These are phyloP conservation scores for Zaprionus inermis DNA, from an alignment of 1,140 invertebrate genomes.

Conservation along the genomic window DNA sequence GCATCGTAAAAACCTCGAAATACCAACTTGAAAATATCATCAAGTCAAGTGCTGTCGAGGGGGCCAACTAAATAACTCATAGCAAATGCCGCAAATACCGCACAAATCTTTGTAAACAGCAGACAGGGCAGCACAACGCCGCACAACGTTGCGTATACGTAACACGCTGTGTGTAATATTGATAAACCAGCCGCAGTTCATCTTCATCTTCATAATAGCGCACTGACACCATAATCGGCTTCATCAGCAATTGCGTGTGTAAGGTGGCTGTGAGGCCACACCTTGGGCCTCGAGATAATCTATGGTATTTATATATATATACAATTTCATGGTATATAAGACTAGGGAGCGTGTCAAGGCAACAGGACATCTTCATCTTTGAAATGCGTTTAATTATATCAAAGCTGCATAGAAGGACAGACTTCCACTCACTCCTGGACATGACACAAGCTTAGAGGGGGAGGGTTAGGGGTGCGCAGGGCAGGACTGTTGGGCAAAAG, in stretches of 20 bases:
- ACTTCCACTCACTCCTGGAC: slow-evolving; percentile 17
- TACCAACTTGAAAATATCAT: slow-evolving; percentile 44
- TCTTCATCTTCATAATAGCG: slow-evolving; percentile 63
- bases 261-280: slow-evolving; percentile 39
- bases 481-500: not conserved
- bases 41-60: slow-evolving; percentile 35
- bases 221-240: slow-evolving; percentile 64
- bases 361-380: slow-evolving; percentile 75
- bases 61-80: slow-evolving; percentile 66
- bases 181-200: slow-evolving; percentile 68
- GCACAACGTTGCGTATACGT: slow-evolving; percentile 40
- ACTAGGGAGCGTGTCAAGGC: not conserved
- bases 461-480: too few species aligned
- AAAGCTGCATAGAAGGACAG: slow-evolving; percentile 61
- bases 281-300: slow-evolving; percentile 27
- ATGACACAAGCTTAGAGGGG: not conserved
- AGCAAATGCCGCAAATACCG: slow-evolving; percentile 61
- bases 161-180: too few species aligned
- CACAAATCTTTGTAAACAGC: slow-evolving; percentile 73
- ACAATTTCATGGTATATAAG: slow-evolving; percentile 6
- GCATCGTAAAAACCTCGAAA: slow-evolving; percentile 38
- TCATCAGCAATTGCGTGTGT: slow-evolving; percentile 59
- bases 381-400: slow-evolving; percentile 82
- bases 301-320: slow-evolving; percentile 15
- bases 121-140: slow-evolving; percentile 1